Percentiles rank a stretch among this genome's conserved stretches.
Conservation (phyloP, 2,113 vertebrate genomes). For the Sebastes schlegelii region DNA sequence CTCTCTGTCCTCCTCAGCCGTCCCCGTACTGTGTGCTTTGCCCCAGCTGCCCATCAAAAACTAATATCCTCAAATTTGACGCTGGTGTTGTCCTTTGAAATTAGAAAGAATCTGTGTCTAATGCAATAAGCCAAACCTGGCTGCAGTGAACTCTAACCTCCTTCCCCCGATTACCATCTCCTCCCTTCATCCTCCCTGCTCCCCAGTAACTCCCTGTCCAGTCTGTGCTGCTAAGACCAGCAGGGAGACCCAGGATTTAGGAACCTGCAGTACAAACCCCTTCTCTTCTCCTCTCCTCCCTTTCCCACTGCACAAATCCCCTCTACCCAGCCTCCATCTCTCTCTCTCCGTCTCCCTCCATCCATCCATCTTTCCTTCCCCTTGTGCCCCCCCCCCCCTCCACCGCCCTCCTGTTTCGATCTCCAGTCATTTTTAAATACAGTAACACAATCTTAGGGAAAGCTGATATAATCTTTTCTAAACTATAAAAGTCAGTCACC, state of each 20-base stretch:
- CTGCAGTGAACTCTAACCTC: conserved; percentile 71
- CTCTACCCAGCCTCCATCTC: not conserved
- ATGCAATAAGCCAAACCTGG: conserved; percentile 80
- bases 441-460: conserved; percentile 88
- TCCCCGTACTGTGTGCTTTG: conserved; percentile 60
- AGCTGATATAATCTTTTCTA: conserved; percentile 90
- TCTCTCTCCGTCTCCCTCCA: not conserved
- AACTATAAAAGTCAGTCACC: conserved; percentile 90
- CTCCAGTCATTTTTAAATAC: conserved; percentile 84
- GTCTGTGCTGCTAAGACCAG: conserved; percentile 28
- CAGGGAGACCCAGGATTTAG: conserved; percentile 72
- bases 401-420: conserved; percentile 46
- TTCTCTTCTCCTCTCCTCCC: conserved; percentile 12
- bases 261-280: conserved; percentile 57
- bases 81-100: conserved; percentile 84
- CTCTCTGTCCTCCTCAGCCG: conserved; percentile 15
- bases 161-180: conserved; percentile 48
- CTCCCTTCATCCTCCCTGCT: conserved; percentile 40
- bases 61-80: conserved; percentile 85
- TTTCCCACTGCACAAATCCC: conserved; percentile 38
- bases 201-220: conserved; percentile 39
- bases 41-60: conserved; percentile 86
- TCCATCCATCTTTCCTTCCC: not conserved
- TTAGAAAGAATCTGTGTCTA: conserved; percentile 85
- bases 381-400: not conserved